Percentiles rank a stretch among this genome's conserved stretches.
Conservation (phyloP, 2,797 vertebrate species). For the Apogon talboti region DNA sequence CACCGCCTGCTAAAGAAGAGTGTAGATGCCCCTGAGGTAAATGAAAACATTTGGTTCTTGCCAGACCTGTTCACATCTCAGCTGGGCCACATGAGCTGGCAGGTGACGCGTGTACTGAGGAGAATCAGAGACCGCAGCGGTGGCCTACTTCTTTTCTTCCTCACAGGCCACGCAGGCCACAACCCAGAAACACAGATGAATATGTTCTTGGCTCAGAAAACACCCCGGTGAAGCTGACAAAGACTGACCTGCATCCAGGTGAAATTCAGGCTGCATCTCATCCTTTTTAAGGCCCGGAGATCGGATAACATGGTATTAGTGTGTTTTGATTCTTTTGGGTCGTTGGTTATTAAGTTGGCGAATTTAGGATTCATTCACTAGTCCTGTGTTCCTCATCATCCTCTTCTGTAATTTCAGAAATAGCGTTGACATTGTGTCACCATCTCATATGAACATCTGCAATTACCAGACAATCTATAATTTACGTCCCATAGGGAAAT, state of each 20-base stretch:
- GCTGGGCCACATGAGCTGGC: conserved; percentile 78
- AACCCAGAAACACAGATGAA: conserved; percentile 72
- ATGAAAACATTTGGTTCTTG: conserved; percentile 84
- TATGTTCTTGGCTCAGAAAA: conserved; percentile 61
- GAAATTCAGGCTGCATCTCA: conserved; percentile 46
- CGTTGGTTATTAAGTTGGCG: conserved; percentile 10
- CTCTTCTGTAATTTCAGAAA: conserved; percentile 65
- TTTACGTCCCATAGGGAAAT: conserved; percentile 91
- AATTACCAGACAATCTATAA: conserved; percentile 90
- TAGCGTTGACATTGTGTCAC: conserved; percentile 87
- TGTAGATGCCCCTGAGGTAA: conserved; percentile 80
- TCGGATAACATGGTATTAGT: conserved; percentile 1
- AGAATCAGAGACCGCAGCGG: conserved; percentile 69
- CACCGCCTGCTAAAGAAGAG: conserved; percentile 73
- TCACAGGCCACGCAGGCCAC: conserved; percentile 55
- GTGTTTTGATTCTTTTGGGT: conserved; percentile 6
- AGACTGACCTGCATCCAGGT: conserved; percentile 72
- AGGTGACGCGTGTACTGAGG: conserved; percentile 78
- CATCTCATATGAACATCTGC: conserved; percentile 96
- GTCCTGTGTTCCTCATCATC: conserved; percentile 25
- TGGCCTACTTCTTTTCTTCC: conserved; percentile 79
- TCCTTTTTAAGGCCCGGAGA: not conserved
- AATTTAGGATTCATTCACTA: conserved; percentile 6
- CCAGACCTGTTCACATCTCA: conserved; percentile 80
- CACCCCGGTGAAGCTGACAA: conserved; percentile 49